Evolutionary conservation across 2,888 invertebrate species (phyloP), one percentile per base, ranked within the genome.

Genomic region (Idaea biselata): DNA sequence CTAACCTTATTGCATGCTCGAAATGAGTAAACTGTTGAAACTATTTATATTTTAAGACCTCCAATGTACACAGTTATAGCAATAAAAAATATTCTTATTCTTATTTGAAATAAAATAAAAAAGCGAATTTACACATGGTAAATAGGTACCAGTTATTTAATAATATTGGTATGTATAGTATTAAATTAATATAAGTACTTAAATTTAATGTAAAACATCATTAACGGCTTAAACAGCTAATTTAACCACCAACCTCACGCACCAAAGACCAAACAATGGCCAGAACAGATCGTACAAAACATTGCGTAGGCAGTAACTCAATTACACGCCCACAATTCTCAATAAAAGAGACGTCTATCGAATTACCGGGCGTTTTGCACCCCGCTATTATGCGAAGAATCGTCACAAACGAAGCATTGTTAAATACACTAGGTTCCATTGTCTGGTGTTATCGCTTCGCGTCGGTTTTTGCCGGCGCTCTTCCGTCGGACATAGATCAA

Each of bases 381-480:
- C 86, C 88, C 83, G 86, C 84, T 75, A 89, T 89, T 89, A 86
- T 89, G 89, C 84, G 88, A 89, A 90, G 91, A 91, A 89, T 89
- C 82, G 87, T 86, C 90, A 91, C 90, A 91, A 91, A 91, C 90
- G 91, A 91, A 91, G 80, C 88, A 91, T 91, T 91, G 91, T 91
- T 76, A 81, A 79, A 84, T 83, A 88, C 90, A 90, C 90, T 89
- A 87, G 88, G 79, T 82, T 76, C 83, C 83, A 89, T 91, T 91
- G 91, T 91, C 87, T 88, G 87, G 71, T 84, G 88, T 89, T 91
- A 91, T 91, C 91, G 87, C 81, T 73, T 80, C 75, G 76, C 88
- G 82, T 87, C 84, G 89, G 87, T 89, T 90, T 91, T 90, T 89
- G 89, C 87, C 78, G 83, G 79, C 80, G 86, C 87, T 89, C 87